These are phyloP conservation scores for Paragorgia papillata DNA, from an alignment of 92 coral and sea anemone species.

Conservation along the genomic window DNA sequence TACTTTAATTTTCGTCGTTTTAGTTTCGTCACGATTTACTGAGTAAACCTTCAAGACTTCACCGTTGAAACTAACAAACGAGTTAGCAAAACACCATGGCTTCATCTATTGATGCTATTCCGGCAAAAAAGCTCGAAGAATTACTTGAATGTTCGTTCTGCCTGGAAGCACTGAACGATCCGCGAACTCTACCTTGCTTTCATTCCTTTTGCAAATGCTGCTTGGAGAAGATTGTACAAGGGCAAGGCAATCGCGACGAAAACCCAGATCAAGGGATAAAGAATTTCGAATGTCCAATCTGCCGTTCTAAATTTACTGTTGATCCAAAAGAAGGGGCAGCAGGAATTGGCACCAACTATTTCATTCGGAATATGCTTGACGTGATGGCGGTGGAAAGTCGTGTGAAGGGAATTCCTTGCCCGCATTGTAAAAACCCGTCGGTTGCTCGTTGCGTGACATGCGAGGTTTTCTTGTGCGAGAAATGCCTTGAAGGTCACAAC, in stretches of 20 bases:
- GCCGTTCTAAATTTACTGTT: conserved; percentile 6
- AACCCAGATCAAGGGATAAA: neutral
- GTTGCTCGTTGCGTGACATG: conserved; percentile 5
- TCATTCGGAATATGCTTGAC: conserved; percentile 7
- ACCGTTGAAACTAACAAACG: too few species aligned
- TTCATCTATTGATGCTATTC: neutral
- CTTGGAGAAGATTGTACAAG: conserved; percentile 3
- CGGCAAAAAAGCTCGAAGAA: neutral
- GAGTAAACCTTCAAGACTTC: too few species aligned
- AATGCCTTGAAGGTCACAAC: neutral
- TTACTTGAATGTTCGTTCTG: conserved; percentile 1
- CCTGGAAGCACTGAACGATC: conserved; percentile 16
- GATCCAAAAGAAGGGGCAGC: conserved; percentile 6
- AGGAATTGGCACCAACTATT: neutral
- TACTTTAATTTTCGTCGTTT: too few species aligned
- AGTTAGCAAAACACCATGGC: neutral
- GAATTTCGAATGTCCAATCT: neutral
- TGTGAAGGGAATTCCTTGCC: neutral
- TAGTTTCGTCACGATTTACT: too few species aligned
- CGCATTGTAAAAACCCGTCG: neutral
- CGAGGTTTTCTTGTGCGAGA: neutral
- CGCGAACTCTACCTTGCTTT: conserved; percentile 11
- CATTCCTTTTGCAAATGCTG: conserved; percentile 13
- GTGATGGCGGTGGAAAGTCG: conserved; percentile 2
- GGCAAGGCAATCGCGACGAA: neutral